Evolutionary conservation across 2,797 vertebrate species (phyloP).

Genomic region (Trichosurus vulpecula): DNA sequence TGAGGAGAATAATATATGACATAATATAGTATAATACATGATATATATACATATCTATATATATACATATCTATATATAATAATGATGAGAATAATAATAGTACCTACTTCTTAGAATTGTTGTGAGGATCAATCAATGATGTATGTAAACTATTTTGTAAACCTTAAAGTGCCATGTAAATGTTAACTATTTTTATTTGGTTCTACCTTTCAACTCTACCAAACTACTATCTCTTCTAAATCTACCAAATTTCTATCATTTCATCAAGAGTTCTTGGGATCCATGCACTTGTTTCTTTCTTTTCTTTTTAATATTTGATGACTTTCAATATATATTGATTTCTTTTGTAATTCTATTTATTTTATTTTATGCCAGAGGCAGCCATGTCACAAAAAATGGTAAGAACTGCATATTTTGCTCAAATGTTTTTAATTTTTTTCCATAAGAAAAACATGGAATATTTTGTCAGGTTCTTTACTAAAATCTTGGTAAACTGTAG

Average conservation of each 20-base stretch:
- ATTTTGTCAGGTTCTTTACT: not conserved
- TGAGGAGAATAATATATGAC: no score
- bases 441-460: not conserved
- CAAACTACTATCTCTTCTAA: not conserved
- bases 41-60: no score
- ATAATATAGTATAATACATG: no score
- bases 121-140: not conserved
- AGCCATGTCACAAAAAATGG: not conserved
- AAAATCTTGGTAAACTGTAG: not conserved
- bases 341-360: not conserved
- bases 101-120: not conserved
- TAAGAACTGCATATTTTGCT: not conserved
- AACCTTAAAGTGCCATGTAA: not conserved
- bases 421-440: not conserved
- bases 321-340: not conserved
- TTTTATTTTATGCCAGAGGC: not conserved
- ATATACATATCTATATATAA: no score
- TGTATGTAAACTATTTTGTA: not conserved
- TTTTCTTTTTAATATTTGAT: not conserved
- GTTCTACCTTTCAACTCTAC: not conserved
- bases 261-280: not conserved
- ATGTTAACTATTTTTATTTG: not conserved
- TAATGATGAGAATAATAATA: not conserved
- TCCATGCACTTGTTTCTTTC: not conserved
- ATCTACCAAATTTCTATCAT: not conserved